A percentile compares a stretch with the other conserved stretches of the same genome.
Evolutionary conservation across 2,888 invertebrate genomes (phyloP).

Genomic region (Campaea margaritaria): DNA sequence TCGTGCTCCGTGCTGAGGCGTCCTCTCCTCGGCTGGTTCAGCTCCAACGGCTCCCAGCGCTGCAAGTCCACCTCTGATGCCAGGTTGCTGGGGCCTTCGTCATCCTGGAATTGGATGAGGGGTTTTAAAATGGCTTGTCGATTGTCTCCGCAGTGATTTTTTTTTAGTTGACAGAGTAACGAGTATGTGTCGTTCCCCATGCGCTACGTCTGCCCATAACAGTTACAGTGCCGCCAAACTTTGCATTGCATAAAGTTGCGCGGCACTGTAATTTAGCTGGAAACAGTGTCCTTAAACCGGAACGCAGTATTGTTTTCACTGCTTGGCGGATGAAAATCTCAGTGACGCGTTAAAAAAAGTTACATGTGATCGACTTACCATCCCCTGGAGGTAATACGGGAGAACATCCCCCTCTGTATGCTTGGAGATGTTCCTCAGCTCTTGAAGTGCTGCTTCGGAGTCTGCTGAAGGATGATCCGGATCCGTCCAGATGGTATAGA

Average conservation of each 20-base stretch:
- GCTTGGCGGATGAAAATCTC: no score
- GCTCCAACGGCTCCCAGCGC: constrained; percentile 60
- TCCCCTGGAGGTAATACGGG: constrained; percentile 66
- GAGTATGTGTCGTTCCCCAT: no score
- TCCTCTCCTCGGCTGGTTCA: constrained; percentile 55
- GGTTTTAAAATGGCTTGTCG: no score
- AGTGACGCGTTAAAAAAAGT: no score
- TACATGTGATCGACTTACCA: constrained; percentile 50
- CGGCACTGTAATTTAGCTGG: no score
- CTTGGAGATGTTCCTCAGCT: constrained; percentile 67
- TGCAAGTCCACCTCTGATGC: constrained; percentile 61
- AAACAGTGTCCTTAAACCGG: no score
- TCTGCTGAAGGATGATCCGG: constrained; percentile 63
- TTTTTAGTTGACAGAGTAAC: no score
- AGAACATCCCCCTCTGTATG: constrained; percentile 76
- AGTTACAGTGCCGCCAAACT: no score
- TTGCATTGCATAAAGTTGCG: no score
- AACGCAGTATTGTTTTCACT: no score
- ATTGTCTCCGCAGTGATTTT: no score
- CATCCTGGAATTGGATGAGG: constrained; percentile 64
- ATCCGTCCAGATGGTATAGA: constrained; percentile 79
- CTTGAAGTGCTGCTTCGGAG: constrained; percentile 65
- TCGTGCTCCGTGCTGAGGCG: constrained; percentile 54
- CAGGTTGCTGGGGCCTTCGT: constrained; percentile 58
- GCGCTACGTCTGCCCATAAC: no score